These are phyloP conservation scores for Cenopis cana DNA, from an alignment of 2,888 invertebrate genomes.

Conservation along the genomic window DNA sequence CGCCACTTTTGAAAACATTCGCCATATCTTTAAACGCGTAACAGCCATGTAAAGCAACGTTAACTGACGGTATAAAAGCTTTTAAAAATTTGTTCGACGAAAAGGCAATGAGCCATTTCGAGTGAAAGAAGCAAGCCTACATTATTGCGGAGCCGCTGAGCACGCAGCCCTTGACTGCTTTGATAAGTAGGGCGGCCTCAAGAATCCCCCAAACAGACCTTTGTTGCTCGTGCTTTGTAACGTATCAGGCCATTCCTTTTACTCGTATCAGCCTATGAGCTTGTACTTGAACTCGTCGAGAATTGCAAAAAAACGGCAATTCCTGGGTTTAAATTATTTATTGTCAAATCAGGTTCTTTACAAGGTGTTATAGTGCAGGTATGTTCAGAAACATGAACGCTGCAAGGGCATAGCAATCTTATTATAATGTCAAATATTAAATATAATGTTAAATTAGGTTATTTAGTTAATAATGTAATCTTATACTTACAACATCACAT, in stretches of 20 bases:
- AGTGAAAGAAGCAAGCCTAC: slow-evolving; percentile 30
- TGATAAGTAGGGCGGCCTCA: slow-evolving; percentile 42
- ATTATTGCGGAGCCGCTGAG: slow-evolving; percentile 35
- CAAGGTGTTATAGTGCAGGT: no score
- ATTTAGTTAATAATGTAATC: no score
- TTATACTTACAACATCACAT: no score
- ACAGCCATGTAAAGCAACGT: slow-evolving; percentile 21
- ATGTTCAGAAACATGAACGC: no score
- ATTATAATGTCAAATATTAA: no score
- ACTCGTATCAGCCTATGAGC: slow-evolving; percentile 6
- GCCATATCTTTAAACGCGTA: background rate
- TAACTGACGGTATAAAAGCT: slow-evolving; percentile 18
- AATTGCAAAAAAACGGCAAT: background rate
- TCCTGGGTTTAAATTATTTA: no score
- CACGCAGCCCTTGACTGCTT: slow-evolving; percentile 41
- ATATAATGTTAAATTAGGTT: no score
- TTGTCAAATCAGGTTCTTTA: no score
- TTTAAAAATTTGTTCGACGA: slow-evolving; percentile 30
- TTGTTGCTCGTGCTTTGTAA: slow-evolving; percentile 39
- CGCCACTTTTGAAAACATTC: slow-evolving; percentile 45
- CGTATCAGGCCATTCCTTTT: slow-evolving; percentile 16
- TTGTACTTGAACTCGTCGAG: background rate
- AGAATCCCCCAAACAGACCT: slow-evolving; percentile 36
- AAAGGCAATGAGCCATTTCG: slow-evolving; percentile 40
- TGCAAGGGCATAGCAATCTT: no score